Evolutionary conservation across 37 sponge, comb jelly and placozoan species (phyloP), one percentile per base, ranked within the genome.

Genomic region (Haliclona indistincta): DNA sequence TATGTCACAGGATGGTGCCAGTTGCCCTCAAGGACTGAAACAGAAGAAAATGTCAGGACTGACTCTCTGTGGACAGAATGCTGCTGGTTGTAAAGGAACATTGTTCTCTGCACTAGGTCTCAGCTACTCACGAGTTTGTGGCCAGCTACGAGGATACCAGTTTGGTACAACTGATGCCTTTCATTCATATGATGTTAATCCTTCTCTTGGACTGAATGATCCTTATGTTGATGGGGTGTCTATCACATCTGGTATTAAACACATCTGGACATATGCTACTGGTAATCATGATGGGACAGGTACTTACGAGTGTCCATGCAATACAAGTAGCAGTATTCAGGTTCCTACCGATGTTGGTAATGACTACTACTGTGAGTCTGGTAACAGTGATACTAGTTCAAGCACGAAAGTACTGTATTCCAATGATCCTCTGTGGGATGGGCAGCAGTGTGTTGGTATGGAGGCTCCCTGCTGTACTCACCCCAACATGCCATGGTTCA

Each of bases 211-310:
- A 20, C 11, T 58, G 11, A n/a, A 58, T 20, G 13, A 8, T 7
- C 60, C 22, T 25, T 58, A 58, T 58, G 60, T 58, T 58, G 60
- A 58, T 58, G 60, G 60, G n/a, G 60, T 58, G 13, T n/a, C 23
- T 20, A 58, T 58, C 22, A 58, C 60, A 11, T n/a, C 28, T 25
- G 26, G 26, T 25, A 20, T 20, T 20, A 58, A 58, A 58, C 60
- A 58, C 60, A 58, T 58, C 22, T 58, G 60, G 60, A 58, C 60
- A 11, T 58, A n/a, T 8, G 60, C 28, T 7, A 6, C 60, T 58
- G 60, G 60, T 25, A 47, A 47, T 47, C n/a, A n/a, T 20, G 26
- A n/a, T 25, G 25, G 22, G 7, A n/a, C 11, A 25, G 23, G 26
- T n/a, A 8, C 26, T 11, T 58, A 58, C n/a, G 28, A 7, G 7